These are phyloP conservation scores for Sebastes steindachneri DNA, from an alignment of 2,797 vertebrate genomes.

Conservation along the genomic window DNA sequence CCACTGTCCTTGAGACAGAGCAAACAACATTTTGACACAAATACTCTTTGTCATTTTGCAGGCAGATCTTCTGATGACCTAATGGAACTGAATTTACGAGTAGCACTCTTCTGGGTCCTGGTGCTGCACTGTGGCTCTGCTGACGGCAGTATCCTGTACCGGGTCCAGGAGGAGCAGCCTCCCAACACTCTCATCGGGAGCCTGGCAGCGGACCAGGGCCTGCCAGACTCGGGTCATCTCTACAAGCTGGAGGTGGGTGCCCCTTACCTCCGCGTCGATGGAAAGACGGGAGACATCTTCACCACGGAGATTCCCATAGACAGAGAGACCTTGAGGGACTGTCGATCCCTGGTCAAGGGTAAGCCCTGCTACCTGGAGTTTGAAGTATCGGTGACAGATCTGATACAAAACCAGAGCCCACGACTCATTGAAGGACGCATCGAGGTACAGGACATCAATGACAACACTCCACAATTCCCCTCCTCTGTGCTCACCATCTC, in stretches of 20 bases:
- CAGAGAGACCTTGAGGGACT: constrained; percentile 93
- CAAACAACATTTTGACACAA: constrained; percentile 28
- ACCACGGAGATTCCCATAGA: constrained; percentile 98
- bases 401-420: constrained; percentile 90
- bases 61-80: constrained; percentile 77
- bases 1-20: too few species aligned
- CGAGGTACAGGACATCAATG: constrained; percentile 97
- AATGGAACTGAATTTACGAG: constrained; percentile 79
- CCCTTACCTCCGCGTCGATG: constrained; percentile 95
- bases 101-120: constrained; percentile 78
- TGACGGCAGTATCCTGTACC: constrained; percentile 86
- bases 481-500: constrained; percentile 94
- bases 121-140: constrained; percentile 71
- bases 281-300: constrained; percentile 97
- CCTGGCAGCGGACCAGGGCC: constrained; percentile 94
- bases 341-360: constrained; percentile 87
- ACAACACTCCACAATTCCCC: constrained; percentile 98
- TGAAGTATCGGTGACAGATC: constrained; percentile 97
- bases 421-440: constrained; percentile 96
- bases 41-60: constrained; percentile 67
- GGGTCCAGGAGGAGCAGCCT: constrained; percentile 95
- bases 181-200: constrained; percentile 97
- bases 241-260: constrained; percentile 97
- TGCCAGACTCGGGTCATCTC: constrained; percentile 94
- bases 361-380: constrained; percentile 96